phyloP scores from a whole-genome alignment of 2,888 invertebrate genomes.

The Yponomeuta plumbellus region DNA sequence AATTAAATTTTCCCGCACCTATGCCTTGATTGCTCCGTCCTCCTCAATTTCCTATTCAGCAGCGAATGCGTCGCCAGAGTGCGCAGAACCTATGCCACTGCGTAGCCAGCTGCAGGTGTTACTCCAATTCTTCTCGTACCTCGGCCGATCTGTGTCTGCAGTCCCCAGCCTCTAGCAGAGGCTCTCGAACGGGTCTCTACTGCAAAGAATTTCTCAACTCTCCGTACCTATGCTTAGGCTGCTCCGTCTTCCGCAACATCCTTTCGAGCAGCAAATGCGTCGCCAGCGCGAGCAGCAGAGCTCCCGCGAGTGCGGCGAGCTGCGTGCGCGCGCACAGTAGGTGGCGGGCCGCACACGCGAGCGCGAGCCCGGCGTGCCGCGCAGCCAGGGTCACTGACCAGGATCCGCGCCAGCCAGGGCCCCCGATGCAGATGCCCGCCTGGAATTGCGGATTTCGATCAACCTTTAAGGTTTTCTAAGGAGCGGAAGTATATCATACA shows the following conservation, averaged over 20 bases:
- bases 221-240: conserved; percentile 10
- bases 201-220: conserved; percentile 75
- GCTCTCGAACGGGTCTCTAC: conserved; percentile 56
- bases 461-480: too few relatives aligned
- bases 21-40: background rate
- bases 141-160: too few relatives aligned
- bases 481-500: too few relatives aligned
- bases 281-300: conserved; percentile 55
- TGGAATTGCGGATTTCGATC: conserved; percentile 23
- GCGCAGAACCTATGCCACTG: conserved; percentile 56
- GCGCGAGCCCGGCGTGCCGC: conserved; percentile 74
- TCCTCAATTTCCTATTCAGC: conserved; percentile 9
- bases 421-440: conserved; percentile 59
- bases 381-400: conserved; percentile 70
- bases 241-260: conserved; percentile 1
- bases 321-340: conserved; percentile 75
- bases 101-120: conserved; percentile 59
- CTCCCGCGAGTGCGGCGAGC: conserved; percentile 54
- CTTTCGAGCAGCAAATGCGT: conserved; percentile 19
- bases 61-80: conserved; percentile 34
- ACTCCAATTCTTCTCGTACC: conserved; percentile 67
- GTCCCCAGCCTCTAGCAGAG: too few relatives aligned
- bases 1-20: background rate
- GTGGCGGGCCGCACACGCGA: conserved; percentile 80
- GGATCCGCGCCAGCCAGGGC: conserved; percentile 75